Conservation (phyloP, 1,140 invertebrate genomes). For the Ostrea denselamellosa region DNA sequence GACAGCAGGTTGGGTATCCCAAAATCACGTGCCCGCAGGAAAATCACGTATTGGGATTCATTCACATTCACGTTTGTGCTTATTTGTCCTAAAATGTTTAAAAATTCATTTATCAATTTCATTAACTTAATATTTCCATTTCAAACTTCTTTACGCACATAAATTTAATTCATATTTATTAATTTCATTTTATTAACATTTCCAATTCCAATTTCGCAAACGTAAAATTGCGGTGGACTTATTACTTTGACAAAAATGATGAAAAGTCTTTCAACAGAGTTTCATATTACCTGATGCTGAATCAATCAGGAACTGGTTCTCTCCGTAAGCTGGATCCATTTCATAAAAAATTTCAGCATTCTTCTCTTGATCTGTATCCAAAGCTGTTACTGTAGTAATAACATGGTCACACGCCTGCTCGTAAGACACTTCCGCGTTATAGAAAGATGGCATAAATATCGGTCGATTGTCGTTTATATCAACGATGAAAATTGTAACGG, state of each 20-base stretch:
- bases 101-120: slow-evolving; percentile 77
- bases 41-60: neutral
- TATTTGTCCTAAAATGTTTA: neutral
- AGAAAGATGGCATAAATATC: slow-evolving; percentile 73
- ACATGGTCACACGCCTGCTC: slow-evolving; percentile 50
- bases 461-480: slow-evolving; percentile 97
- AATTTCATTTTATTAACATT: no score
- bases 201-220: no score
- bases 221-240: no score
- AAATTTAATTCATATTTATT: no score
- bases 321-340: slow-evolving; percentile 76
- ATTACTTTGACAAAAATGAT: no score
- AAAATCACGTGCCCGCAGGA: neutral
- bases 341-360: slow-evolving; percentile 93
- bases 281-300: slow-evolving; percentile 79
- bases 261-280: no score
- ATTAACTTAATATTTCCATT: slow-evolving; percentile 82
- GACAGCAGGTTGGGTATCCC: neutral
- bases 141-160: no score
- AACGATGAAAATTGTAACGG: slow-evolving; percentile 58
- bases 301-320: slow-evolving; percentile 68
- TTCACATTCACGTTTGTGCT: neutral
- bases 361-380: slow-evolving; percentile 94
- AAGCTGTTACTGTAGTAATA: slow-evolving; percentile 87
- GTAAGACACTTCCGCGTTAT: slow-evolving; percentile 63